Conservation (phyloP, 1,140 invertebrate genomes). For the Notospermus geniculatus region DNA sequence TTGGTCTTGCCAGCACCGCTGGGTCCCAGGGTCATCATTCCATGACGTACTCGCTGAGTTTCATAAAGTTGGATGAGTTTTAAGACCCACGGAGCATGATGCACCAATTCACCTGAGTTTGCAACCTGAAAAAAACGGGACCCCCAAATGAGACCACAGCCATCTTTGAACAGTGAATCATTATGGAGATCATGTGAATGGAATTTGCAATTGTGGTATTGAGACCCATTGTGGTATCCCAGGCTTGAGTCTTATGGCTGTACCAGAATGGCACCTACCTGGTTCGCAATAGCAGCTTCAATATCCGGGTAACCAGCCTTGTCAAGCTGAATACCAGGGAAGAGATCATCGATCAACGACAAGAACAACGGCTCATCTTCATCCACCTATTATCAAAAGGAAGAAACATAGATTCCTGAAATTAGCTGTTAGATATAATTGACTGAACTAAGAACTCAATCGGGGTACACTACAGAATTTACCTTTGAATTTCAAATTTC, state of each 20-base stretch:
- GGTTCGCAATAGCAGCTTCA: constrained; percentile 52
- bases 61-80: constrained; percentile 96
- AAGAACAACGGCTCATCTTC: constrained; percentile 97
- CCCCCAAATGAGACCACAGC: not conserved
- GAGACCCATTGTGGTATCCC: too few species aligned
- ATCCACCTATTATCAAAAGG: constrained; percentile 62
- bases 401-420: too few species aligned
- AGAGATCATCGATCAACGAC: constrained; percentile 91
- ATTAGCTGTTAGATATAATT: too few species aligned
- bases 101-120: constrained; percentile 66
- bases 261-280: constrained; percentile 29
- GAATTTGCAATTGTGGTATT: too few species aligned
- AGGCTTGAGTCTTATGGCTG: too few species aligned
- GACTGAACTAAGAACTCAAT: not conserved
- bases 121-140: not conserved
- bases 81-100: constrained; percentile 91
- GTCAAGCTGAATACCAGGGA: constrained; percentile 90
- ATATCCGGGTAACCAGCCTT: constrained; percentile 85
- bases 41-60: constrained; percentile 91
- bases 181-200: too few species aligned
- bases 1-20: constrained; percentile 91
- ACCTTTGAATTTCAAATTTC: not conserved
- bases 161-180: too few species aligned
- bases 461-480: not conserved
- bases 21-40: constrained; percentile 94